Conservation (phyloP, 2,797 vertebrate genomes). For the Knipowitschia caucasica region DNA sequence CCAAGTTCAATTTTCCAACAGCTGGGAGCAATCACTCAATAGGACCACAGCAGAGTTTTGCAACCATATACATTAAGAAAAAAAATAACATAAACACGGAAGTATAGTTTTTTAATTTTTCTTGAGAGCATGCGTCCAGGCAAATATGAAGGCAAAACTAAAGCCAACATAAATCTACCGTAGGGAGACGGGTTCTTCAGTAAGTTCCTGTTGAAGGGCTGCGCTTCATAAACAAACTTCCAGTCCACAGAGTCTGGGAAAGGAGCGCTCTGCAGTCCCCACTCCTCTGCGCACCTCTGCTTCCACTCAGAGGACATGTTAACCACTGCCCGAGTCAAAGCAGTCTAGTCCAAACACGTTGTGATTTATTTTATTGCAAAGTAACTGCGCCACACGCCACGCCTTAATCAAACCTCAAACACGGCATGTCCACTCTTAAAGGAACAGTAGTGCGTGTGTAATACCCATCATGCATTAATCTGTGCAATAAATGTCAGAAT, state of each 20-base stretch:
- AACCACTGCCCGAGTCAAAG: conserved; percentile 7
- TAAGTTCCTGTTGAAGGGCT: conserved; percentile 79
- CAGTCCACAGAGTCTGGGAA: conserved; percentile 71
- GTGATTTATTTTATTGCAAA: not conserved
- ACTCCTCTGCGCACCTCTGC: conserved; percentile 60
- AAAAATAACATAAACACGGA: no score
- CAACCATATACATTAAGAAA: no score
- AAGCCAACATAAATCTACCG: no score
- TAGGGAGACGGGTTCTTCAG: conserved; percentile 78
- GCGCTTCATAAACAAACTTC: conserved; percentile 68
- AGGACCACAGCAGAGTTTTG: not conserved
- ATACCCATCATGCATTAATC: no score
- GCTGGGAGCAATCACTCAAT: not conserved
- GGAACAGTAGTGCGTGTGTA: not conserved
- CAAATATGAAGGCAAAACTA: no score
- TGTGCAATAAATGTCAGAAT: no score
- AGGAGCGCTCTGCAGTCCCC: conserved; percentile 53
- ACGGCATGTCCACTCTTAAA: not conserved
- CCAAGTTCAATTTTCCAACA: not conserved
- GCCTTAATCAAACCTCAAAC: not conserved
- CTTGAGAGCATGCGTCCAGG: no score
- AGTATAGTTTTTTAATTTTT: no score
- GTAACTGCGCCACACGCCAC: not conserved
- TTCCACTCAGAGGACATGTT: conserved; percentile 63
- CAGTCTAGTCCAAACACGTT: not conserved